Conservation (phyloP, 2,113 vertebrate species). For the Otolemur garnettii region DNA sequence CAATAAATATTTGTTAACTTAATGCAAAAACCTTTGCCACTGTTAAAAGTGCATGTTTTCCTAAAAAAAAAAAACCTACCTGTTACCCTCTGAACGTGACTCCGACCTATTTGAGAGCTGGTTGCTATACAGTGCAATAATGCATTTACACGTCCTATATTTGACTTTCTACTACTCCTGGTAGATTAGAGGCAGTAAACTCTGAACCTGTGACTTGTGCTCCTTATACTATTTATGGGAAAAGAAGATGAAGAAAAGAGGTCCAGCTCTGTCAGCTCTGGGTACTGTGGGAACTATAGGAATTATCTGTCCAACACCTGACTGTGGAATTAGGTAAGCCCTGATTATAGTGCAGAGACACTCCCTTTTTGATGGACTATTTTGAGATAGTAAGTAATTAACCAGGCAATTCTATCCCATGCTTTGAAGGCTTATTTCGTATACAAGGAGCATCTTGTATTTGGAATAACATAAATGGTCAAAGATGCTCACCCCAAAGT, state of each 20-base stretch:
- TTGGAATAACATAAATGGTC: constrained; percentile 35
- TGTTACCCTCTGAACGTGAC: not conserved
- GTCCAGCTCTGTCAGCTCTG: not conserved
- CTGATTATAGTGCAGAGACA: constrained; percentile 28
- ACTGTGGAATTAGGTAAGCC: not conserved
- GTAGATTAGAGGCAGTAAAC: not conserved
- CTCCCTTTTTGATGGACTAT: not conserved
- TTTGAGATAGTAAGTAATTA: constrained; percentile 39
- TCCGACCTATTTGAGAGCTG: not conserved
- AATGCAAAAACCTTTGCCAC: not conserved
- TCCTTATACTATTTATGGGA: not conserved
- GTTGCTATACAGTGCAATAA: not conserved
- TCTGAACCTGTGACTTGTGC: not conserved
- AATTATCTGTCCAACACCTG: not conserved
- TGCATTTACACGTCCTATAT: not conserved
- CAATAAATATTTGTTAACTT: not conserved
- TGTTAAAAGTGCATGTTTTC: not conserved
- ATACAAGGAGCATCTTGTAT: constrained; percentile 40
- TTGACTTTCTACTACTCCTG: constrained; percentile 23
- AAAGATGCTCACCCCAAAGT: not conserved
- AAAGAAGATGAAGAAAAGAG: constrained; percentile 17
- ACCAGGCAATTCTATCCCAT: not conserved
- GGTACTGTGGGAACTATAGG: not conserved
- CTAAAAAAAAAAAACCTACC: not conserved
- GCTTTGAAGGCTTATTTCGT: constrained; percentile 59